Base-by-base conservation (phyloP, 2,797 vertebrate genomes). In the Pseudopleuronectes americanus region DNA sequence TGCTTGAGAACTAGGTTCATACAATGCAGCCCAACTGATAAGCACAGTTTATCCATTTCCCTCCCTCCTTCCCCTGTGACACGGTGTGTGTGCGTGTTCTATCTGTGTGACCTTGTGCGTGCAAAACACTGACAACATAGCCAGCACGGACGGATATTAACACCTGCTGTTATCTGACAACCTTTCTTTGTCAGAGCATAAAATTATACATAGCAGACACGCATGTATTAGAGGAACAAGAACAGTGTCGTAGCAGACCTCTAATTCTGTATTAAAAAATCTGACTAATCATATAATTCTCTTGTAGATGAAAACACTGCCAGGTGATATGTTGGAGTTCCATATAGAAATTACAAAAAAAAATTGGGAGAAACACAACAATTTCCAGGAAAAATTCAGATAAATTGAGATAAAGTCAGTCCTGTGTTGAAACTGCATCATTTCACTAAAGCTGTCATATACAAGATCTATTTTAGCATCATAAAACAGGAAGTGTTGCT, bases 151-250 rank as follows among this genome's bases (percentile, higher is more conserved):
- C 62, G 57, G 59, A 80, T 66, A 86, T 84, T 79, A 90, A 68
- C 84, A 84, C 82, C 84, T 87, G 71, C 67, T 63, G n/a, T 47
- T 69, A 48, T 68, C 59, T 65, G 69, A 55, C 63, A 61, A 74
- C 65, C 59, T 57, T 49, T 56, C 8, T 36, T 51, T 60, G 57
- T 76, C 65, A 16, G 26, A 54, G n/a, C 45, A 71, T 2, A 51
- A 63, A 64, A 58, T 21, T 48, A 22, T 41, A 68, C 52, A 48
- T 10, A 9, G 45, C 70, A 48, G 31, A 12, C 54, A 48, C n/a
- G 38, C 38, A 43, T 2, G 2, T 31, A 66, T 10, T 8, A 56
- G 57, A 57, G 28, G 28, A 31, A 31, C n/a, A 28, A 5, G 22
- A 64, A 23, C 22, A 52, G 31, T n/a, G 49, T 9, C 14, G 12